These are phyloP conservation scores for Bellardia bayeri DNA, from an alignment of 2,888 invertebrate species.

Conservation along the genomic window DNA sequence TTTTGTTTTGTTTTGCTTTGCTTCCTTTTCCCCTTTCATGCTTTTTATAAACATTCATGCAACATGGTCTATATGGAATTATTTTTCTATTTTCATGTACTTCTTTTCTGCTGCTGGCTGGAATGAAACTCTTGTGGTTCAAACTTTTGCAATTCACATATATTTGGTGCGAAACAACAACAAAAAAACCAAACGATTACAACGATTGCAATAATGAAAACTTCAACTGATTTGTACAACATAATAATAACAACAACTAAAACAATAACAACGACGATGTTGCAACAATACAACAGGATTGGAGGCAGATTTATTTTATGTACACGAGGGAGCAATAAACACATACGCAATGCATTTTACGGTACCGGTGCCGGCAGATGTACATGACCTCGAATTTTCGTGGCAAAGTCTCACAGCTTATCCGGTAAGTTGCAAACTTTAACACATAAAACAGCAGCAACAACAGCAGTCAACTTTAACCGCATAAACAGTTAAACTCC, in stretches of 20 bases:
- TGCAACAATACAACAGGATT: constrained; percentile 85
- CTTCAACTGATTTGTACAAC: constrained; percentile 63
- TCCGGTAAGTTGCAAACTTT: constrained; percentile 87
- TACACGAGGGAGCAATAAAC: constrained; percentile 93
- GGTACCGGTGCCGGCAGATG: constrained; percentile 91
- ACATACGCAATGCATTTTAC: constrained; percentile 93
- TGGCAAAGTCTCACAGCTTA: constrained; percentile 91
- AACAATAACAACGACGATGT: constrained; percentile 17
- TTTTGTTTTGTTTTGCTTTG: constrained; percentile 39
- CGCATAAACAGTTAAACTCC: constrained; percentile 64
- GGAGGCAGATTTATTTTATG: constrained; percentile 92
- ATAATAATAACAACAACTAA: constrained; percentile 54
- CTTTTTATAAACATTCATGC: constrained; percentile 24
- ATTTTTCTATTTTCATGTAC: constrained; percentile 20
- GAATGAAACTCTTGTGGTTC: constrained; percentile 27
- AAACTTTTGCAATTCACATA: constrained; percentile 50
- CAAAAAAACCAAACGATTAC: constrained; percentile 19
- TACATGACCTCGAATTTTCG: constrained; percentile 92
- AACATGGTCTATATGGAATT: constrained; percentile 28
- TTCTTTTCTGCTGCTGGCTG: background rate
- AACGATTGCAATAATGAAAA: constrained; percentile 57
- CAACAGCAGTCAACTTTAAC: constrained; percentile 58
- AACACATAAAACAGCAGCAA: constrained; percentile 35
- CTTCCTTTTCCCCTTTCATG: constrained; percentile 7
- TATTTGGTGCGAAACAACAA: constrained; percentile 54